Evolutionary conservation across 2,113 vertebrate species (phyloP).

Genomic region (Monopterus albus): DNA sequence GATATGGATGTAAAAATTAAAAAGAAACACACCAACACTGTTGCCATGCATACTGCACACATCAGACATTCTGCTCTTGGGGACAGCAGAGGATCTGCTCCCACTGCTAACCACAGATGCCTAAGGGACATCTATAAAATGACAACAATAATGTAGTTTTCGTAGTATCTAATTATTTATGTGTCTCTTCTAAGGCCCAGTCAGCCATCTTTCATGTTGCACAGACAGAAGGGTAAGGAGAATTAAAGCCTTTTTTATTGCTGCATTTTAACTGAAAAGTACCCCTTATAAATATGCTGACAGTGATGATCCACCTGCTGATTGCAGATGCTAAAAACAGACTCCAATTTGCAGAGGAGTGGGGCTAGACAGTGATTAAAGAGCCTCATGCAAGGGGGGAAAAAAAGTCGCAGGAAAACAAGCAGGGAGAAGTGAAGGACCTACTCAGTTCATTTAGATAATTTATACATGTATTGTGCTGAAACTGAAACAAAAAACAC

Average conservation of each 20-base stretch:
- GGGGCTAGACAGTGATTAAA: slow-evolving; percentile 54
- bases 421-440: neutral
- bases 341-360: slow-evolving; percentile 47
- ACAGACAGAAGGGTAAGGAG: neutral
- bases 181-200: slow-evolving; percentile 27
- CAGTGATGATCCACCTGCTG: slow-evolving; percentile 46
- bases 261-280: slow-evolving; percentile 26
- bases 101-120: slow-evolving; percentile 13
- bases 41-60: slow-evolving; percentile 43
- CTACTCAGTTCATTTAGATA: slow-evolving; percentile 1
- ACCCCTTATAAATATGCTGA: slow-evolving; percentile 56
- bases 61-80: slow-evolving; percentile 17
- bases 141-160: slow-evolving; percentile 54
- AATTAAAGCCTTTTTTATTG: slow-evolving; percentile 34
- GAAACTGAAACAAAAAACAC: slow-evolving; percentile 18
- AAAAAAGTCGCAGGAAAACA: slow-evolving; percentile 13
- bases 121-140: slow-evolving; percentile 49
- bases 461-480: slow-evolving; percentile 5
- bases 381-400: slow-evolving; percentile 43
- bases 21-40: slow-evolving; percentile 13
- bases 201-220: slow-evolving; percentile 18
- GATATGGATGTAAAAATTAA: slow-evolving; percentile 30
- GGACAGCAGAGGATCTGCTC: slow-evolving; percentile 20
- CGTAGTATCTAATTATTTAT: slow-evolving; percentile 24
- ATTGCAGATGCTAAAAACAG: slow-evolving; percentile 64